phyloP scores from a whole-genome alignment of 2,888 invertebrate genomes.

The Lasioglossum calceatum region DNA sequence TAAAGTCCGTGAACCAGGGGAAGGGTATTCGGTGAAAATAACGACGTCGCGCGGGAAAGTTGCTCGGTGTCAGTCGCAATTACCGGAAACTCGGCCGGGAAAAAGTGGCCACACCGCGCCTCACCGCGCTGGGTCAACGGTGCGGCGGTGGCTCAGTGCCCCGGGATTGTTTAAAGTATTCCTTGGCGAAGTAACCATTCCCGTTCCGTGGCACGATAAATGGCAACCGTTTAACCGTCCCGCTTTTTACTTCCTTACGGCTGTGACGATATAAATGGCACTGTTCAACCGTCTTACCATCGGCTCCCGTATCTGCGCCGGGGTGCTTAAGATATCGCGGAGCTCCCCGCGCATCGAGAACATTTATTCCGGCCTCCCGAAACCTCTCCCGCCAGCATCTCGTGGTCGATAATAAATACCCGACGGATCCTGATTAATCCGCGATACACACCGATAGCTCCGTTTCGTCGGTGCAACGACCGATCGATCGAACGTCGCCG shows the following conservation, averaged over 20 bases:
- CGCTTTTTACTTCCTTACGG: conserved; percentile 65
- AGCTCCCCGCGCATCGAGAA: not conserved
- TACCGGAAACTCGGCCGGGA: conserved; percentile 37
- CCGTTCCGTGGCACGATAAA: conserved; percentile 64
- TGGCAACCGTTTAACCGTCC: conserved; percentile 65
- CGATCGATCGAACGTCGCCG: conserved; percentile 11
- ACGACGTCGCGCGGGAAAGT: conserved; percentile 31
- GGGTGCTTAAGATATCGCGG: conserved; percentile 6
- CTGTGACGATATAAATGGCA: conserved; percentile 67
- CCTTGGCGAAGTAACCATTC: conserved; percentile 61
- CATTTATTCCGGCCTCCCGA: not conserved
- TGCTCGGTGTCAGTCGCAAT: conserved; percentile 25
- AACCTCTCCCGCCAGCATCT: not conserved
- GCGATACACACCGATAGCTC: not conserved
- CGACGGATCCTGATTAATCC: conserved; percentile 38
- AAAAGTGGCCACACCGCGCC: conserved; percentile 23
- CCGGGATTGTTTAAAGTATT: conserved; percentile 64
- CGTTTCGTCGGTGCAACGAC: not conserved
- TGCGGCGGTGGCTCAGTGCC: conserved; percentile 24
- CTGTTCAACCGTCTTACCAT: conserved; percentile 62
- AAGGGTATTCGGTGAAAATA: conserved; percentile 31
- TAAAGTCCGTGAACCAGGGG: conserved; percentile 5
- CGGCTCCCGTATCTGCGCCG: conserved; percentile 55
- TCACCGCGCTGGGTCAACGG: not conserved
- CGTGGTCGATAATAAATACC: conserved; percentile 3